Conservation (phyloP, 2,888 invertebrate genomes). For the Oasisia sp. region DNA sequence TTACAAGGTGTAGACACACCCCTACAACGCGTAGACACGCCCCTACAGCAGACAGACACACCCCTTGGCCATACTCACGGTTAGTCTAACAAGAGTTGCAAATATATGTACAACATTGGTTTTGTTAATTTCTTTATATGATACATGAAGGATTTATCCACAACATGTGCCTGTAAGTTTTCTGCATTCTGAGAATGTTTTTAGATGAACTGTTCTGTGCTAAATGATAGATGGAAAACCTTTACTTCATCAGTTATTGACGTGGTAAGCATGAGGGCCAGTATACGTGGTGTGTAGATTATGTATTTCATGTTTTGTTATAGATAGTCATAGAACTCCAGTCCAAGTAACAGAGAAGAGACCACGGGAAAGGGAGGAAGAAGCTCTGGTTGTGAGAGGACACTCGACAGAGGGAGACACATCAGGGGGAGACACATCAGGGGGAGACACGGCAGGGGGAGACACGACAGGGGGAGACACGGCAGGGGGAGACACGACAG, state of each 20-base stretch:
- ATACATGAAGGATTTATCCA: too few relatives aligned
- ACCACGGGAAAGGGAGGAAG: background rate
- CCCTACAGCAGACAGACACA: background rate
- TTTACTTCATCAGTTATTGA: too few relatives aligned
- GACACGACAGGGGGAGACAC: background rate
- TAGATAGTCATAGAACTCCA: background rate
- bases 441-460: background rate
- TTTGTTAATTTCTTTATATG: too few relatives aligned
- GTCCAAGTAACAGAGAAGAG: background rate
- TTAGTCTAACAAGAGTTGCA: background rate
- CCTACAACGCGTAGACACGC: background rate
- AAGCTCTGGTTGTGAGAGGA: background rate
- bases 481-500: background rate
- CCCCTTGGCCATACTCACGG: background rate
- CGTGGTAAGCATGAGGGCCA: too few relatives aligned
- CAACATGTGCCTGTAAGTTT: too few relatives aligned
- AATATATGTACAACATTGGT: too few relatives aligned
- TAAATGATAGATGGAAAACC: too few relatives aligned
- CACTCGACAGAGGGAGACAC: background rate
- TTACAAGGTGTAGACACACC: too few relatives aligned
- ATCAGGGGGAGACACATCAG: background rate
- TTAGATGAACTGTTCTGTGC: too few relatives aligned
- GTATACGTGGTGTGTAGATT: too few relatives aligned
- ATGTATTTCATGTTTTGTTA: too few relatives aligned
- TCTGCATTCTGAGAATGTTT: too few relatives aligned